These are phyloP conservation scores for Syrmaticus mikado DNA, from an alignment of 2,113 vertebrate genomes.

Conservation along the genomic window DNA sequence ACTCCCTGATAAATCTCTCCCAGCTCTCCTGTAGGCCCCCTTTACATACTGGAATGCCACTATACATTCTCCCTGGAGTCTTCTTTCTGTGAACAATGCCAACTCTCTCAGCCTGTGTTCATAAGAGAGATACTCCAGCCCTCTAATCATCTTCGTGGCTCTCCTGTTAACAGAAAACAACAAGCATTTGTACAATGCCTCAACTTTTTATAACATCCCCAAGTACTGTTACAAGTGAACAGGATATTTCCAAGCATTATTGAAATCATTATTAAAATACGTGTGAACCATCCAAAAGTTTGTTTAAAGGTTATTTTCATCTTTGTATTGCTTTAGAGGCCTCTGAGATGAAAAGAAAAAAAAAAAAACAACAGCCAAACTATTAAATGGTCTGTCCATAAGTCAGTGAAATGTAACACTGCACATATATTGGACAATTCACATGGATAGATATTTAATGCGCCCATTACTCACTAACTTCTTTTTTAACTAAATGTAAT, in stretches of 20 bases:
- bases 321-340: neutral
- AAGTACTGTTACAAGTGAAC: neutral
- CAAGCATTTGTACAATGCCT: neutral
- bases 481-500: neutral
- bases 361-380: neutral
- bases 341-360: neutral
- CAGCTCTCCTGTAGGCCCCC: neutral
- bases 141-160: neutral
- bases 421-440: neutral
- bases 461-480: neutral
- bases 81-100: neutral
- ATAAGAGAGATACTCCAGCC: neutral
- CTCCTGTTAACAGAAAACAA: neutral
- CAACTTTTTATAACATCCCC: neutral
- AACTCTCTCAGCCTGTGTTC: neutral
- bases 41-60: neutral
- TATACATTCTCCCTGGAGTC: neutral
- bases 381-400: neutral
- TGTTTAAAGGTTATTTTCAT: neutral
- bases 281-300: neutral
- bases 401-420: neutral
- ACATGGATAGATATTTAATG: neutral
- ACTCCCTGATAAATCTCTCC: neutral
- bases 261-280: neutral
- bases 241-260: neutral